phyloP scores from a whole-genome alignment of 1,140 invertebrate species.

The Luehdorfia chinensis region DNA sequence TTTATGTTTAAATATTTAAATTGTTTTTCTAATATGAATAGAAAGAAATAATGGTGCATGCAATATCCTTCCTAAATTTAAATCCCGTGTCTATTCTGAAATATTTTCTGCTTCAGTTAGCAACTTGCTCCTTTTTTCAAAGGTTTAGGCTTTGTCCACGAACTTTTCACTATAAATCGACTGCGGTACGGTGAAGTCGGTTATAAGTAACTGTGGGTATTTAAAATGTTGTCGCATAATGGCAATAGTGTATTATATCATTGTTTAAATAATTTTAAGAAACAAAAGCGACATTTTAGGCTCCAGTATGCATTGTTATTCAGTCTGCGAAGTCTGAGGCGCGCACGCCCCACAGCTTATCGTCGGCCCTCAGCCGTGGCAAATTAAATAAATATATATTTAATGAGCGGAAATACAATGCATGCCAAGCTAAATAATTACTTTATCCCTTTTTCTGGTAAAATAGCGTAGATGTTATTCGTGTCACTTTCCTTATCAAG shows the following conservation, averaged over 20 bases:
- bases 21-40: no score
- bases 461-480: constrained; percentile 2
- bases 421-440: constrained; percentile 65
- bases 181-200: constrained; percentile 38
- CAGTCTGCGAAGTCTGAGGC: constrained; percentile 57
- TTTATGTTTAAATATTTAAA: no score
- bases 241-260: constrained; percentile 9
- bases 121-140: constrained; percentile 37
- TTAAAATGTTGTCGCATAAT: constrained; percentile 36
- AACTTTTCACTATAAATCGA: constrained; percentile 46
- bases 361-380: constrained; percentile 65
- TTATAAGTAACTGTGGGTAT: constrained; percentile 15
- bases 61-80: no score
- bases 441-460: constrained; percentile 43
- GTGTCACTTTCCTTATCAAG: neutral
- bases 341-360: constrained; percentile 71
- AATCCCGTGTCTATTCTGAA: no score
- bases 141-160: no score
- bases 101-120: constrained; percentile 32
- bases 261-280: constrained; percentile 34
- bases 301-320: constrained; percentile 67
- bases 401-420: constrained; percentile 74
- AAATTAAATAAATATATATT: constrained; percentile 76
- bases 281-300: constrained; percentile 56
- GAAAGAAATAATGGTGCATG: no score